phyloP scores from a whole-genome alignment of 2,888 invertebrate species.

The Serripes groenlandicus region DNA sequence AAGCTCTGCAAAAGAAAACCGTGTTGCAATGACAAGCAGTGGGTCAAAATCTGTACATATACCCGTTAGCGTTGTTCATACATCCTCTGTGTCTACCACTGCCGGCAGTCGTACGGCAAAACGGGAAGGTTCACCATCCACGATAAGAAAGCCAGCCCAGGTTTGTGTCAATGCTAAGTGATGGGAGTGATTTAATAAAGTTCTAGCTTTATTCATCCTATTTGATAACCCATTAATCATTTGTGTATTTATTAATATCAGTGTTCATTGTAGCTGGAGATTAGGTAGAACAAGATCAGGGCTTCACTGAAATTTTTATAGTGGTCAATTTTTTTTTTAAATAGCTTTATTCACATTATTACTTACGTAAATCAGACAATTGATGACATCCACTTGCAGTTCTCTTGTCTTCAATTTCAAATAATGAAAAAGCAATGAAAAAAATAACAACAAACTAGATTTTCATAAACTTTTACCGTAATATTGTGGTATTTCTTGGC shows the following conservation, averaged over 20 bases:
- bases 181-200: conserved; percentile 62
- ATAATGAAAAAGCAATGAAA: too few relatives aligned
- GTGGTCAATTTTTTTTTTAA: too few relatives aligned
- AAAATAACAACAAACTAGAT: too few relatives aligned
- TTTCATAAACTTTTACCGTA: too few relatives aligned
- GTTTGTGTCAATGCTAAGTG: conserved; percentile 84
- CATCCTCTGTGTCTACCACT: conserved; percentile 55
- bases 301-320: too few relatives aligned
- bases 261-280: background rate
- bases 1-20: conserved; percentile 77
- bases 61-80: conserved; percentile 80
- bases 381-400: too few relatives aligned
- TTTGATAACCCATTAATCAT: conserved; percentile 22
- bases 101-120: conserved; percentile 70
- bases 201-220: conserved; percentile 23
- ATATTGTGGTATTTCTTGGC: too few relatives aligned
- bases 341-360: too few relatives aligned
- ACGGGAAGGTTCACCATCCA: conserved; percentile 78
- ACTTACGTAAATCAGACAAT: too few relatives aligned
- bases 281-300: conserved; percentile 14
- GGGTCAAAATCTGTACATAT: conserved; percentile 79
- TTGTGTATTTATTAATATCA: conserved; percentile 11
- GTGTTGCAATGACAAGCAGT: conserved; percentile 61
- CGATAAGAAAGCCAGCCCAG: conserved; percentile 81
- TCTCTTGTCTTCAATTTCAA: too few relatives aligned